Conservation (phyloP, 2,888 invertebrate genomes). For the Diabrotica balteata region DNA sequence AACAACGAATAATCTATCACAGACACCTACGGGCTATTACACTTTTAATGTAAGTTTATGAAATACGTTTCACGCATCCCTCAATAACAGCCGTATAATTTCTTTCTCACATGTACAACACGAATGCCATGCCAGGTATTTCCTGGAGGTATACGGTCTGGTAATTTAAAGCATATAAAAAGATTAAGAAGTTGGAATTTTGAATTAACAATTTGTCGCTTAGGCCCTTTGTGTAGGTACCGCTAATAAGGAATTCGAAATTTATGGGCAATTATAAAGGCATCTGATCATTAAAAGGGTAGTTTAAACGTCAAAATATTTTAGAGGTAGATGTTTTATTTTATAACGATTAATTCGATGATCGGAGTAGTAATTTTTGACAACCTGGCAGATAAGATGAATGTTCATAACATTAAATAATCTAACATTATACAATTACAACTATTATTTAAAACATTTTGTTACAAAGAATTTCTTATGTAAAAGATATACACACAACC, state of each 20-base stretch:
- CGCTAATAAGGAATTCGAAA: slow-evolving; percentile 34
- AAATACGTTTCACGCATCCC: no score
- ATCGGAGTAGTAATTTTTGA: not conserved
- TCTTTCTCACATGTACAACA: slow-evolving; percentile 7
- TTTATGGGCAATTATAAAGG: slow-evolving; percentile 31
- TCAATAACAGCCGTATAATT: slow-evolving; percentile 5
- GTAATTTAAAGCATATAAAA: slow-evolving; percentile 19
- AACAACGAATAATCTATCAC: no score
- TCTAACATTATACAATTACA: no score
- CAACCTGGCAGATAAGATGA: no score
- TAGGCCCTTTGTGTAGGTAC: slow-evolving; percentile 26
- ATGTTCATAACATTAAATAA: no score
- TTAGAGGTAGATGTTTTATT: slow-evolving; percentile 18
- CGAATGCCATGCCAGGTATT: slow-evolving; percentile 9
- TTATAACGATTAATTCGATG: slow-evolving; percentile 9
- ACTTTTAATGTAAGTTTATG: no score
- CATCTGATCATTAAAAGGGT: slow-evolving; percentile 37
- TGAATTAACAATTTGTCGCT: slow-evolving; percentile 34
- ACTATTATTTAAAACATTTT: no score
- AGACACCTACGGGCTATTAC: no score
- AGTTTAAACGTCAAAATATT: slow-evolving; percentile 34
- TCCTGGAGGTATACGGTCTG: slow-evolving; percentile 10
- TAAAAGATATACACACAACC: no score
- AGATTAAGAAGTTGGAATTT: slow-evolving; percentile 26
- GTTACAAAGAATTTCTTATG: no score